Percentiles rank a stretch among this genome's conserved stretches.
These are phyloP conservation scores for Kryptolebias ocellatus DNA, from an alignment of 2,797 vertebrate genomes.

Conservation along the genomic window DNA sequence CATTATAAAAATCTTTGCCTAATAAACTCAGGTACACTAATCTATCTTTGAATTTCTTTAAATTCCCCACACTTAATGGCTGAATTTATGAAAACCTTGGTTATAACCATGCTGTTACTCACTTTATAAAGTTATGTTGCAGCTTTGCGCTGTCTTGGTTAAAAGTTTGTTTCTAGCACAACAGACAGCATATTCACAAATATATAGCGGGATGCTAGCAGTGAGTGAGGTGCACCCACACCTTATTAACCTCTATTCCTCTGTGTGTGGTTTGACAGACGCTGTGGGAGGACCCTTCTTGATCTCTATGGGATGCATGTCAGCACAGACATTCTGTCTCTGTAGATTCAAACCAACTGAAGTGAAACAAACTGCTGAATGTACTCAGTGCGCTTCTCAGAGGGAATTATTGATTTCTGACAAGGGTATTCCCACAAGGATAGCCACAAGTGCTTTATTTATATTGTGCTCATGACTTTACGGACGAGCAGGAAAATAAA, in stretches of 20 bases:
- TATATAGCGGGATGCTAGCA: slow-evolving; percentile 3
- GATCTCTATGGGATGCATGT: slow-evolving; percentile 45
- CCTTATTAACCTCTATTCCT: slow-evolving; percentile 52
- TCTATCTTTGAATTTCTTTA: too few species aligned
- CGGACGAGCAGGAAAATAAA: slow-evolving; percentile 28
- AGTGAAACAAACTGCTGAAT: slow-evolving; percentile 44
- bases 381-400: slow-evolving; percentile 17
- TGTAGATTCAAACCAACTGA: slow-evolving; percentile 18
- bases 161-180: not conserved
- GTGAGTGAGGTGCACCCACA: slow-evolving; percentile 27
- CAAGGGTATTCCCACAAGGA: slow-evolving; percentile 43
- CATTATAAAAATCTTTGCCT: too few species aligned
- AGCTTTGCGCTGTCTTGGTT: not conserved
- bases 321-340: slow-evolving; percentile 26
- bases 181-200: slow-evolving; percentile 22
- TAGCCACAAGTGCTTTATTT: slow-evolving; percentile 39
- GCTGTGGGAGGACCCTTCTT: slow-evolving; percentile 26
- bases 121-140: not conserved
- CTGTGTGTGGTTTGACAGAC: slow-evolving; percentile 10
- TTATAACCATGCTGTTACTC: too few species aligned
- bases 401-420: slow-evolving; percentile 61
- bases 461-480: slow-evolving; percentile 37
- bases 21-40: too few species aligned
- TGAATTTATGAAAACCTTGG: too few species aligned
- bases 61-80: too few species aligned